Percentiles rank a stretch among this genome's conserved stretches.
Evolutionary conservation across 2,888 invertebrate genomes (phyloP).

Genomic region (Mythimna loreyi): DNA sequence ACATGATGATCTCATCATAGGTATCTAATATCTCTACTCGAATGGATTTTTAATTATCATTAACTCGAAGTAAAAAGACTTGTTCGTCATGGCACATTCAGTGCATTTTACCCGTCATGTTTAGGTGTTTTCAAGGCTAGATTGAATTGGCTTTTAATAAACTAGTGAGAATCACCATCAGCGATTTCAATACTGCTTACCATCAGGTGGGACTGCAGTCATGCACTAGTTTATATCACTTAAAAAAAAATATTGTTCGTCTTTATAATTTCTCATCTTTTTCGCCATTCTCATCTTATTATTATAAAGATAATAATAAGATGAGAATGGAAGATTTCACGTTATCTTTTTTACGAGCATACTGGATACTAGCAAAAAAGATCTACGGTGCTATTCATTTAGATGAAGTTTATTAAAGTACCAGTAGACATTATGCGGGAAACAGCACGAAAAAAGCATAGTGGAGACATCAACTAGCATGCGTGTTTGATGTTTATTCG

Average conservation of each 20-base stretch:
- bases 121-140: too few species aligned
- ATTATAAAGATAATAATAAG: too few species aligned
- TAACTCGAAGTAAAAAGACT: not conserved
- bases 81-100: not conserved
- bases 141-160: too few species aligned
- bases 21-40: not conserved
- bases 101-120: not conserved
- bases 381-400: not conserved
- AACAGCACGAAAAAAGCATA: not conserved
- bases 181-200: too few species aligned
- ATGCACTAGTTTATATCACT: too few species aligned
- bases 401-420: constrained; percentile 8
- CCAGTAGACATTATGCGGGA: not conserved
- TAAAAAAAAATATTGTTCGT: too few species aligned
- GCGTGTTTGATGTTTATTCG: not conserved
- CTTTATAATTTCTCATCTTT: too few species aligned
- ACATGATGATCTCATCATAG: not conserved
- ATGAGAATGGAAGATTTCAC: too few species aligned
- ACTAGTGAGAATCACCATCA: too few species aligned
- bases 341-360: too few species aligned
- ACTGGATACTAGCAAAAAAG: not conserved
- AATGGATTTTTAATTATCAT: not conserved
- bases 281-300: too few species aligned
- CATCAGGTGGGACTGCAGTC: too few species aligned
- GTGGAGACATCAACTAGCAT: constrained; percentile 8